These are phyloP conservation scores for Aptenodytes forsteri DNA, from an alignment of 2,113 vertebrate genomes.

Conservation along the genomic window DNA sequence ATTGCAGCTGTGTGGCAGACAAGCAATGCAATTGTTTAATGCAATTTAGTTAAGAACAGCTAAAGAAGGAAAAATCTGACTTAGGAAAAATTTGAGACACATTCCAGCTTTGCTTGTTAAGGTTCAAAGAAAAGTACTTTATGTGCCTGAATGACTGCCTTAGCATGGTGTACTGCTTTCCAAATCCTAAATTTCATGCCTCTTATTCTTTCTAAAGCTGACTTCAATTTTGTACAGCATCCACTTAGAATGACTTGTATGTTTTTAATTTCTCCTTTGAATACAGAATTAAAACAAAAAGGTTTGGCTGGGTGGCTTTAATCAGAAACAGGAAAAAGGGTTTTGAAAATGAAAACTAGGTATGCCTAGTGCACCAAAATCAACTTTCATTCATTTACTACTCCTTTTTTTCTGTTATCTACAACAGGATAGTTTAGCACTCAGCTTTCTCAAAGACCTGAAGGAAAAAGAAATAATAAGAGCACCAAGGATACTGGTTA, in stretches of 20 bases:
- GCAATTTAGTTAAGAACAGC: background rate
- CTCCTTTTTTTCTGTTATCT: background rate
- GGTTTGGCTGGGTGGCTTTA: background rate
- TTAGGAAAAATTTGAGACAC: background rate
- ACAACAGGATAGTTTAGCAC: background rate
- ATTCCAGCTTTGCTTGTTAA: background rate
- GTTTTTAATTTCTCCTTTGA: conserved; percentile 5
- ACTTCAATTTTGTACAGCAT: background rate
- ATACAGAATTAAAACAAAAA: background rate
- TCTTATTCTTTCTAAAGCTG: background rate
- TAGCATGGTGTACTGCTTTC: background rate
- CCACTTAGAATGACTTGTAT: background rate
- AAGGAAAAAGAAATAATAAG: background rate
- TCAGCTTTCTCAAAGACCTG: background rate
- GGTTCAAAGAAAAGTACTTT: background rate
- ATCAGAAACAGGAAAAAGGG: background rate
- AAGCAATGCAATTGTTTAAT: background rate
- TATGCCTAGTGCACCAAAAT: background rate
- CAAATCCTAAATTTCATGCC: background rate
- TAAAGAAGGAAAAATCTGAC: conserved; percentile 13
- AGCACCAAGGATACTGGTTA: background rate
- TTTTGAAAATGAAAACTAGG: background rate
- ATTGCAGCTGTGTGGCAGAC: background rate
- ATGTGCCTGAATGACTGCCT: background rate
- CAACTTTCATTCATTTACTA: background rate